Conservation (phyloP, 2,113 vertebrate species). For the Colaptes auratus region DNA sequence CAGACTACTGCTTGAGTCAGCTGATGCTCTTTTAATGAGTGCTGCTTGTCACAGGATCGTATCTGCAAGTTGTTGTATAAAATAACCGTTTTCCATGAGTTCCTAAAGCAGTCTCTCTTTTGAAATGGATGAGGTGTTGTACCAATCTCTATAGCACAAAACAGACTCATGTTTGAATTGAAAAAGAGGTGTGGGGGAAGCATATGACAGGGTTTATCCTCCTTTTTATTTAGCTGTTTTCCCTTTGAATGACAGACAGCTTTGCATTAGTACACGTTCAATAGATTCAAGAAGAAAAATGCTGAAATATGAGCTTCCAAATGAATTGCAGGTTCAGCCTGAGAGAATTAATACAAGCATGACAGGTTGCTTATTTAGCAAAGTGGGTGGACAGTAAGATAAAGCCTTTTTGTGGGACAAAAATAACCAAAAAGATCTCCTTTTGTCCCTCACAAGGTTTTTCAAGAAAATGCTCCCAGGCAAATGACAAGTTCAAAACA, state of each 20-base stretch:
- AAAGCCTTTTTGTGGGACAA: not conserved
- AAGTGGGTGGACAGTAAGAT: not conserved
- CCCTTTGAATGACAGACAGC: not conserved
- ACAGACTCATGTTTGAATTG: conserved; percentile 54
- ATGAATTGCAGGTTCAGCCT: conserved; percentile 21
- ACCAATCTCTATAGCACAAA: conserved; percentile 38
- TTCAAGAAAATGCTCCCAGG: conserved; percentile 9
- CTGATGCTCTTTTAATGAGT: conserved; percentile 69
- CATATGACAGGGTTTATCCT: not conserved
- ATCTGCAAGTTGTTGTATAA: conserved; percentile 57
- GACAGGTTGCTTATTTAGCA: conserved; percentile 26
- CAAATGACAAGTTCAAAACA: conserved; percentile 58
- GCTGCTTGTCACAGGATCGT: conserved; percentile 68
- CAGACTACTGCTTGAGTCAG: conserved; percentile 30
- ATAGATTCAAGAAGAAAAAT: conserved; percentile 11
- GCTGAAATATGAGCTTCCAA: not conserved
- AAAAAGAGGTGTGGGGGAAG: not conserved
- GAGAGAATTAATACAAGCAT: conserved; percentile 33
- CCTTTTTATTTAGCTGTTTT: not conserved
- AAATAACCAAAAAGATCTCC: not conserved
- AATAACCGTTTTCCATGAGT: conserved; percentile 54
- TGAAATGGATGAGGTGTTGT: conserved; percentile 55
- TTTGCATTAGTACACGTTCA: conserved; percentile 4
- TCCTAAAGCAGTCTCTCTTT: conserved; percentile 64
- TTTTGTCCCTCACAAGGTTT: not conserved